Evolutionary conservation across 2,888 invertebrate genomes (phyloP), one percentile per base, ranked within the genome.

Genomic region (Stictocephala bisonia): DNA sequence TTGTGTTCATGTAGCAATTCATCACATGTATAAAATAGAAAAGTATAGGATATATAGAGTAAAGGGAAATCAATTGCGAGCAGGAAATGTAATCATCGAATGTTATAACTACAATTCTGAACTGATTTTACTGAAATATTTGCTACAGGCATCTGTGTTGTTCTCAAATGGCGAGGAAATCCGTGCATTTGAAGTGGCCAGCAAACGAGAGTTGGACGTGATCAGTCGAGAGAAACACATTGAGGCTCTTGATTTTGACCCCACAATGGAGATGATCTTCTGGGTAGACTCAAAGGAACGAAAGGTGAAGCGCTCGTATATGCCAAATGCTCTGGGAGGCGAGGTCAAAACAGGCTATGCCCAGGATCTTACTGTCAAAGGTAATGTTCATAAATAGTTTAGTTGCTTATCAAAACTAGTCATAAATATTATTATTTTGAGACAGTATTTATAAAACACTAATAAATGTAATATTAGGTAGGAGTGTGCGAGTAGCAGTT

Each of bases 281-380:
- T 99, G 99, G 97, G 95, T 96, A 0, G 98, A 99, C 83, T 93
- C 93, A 77, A 93, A 93, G 81, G 93, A 95, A 75, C 92, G 93
- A 82, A 93, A 93, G 1, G 95, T 98, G 78, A 95, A 95, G 83
- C 88, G 98, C 0, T 96, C 97, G 0, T 95, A 93, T 83, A 93
- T 97, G 90, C 89, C 96, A 1, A 90, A 93, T 78, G 94, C 93
- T 0, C 85, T 88, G 26, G 86, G 90, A 74, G 93, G 94, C 2
- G 87, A 91, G 81, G 94, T 90, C 1, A 91, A 93, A 85, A 90
- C 90, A 69, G 94, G 95, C 71, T 91, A 88, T 81, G 93, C 95
- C 0, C 97, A 97, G 83, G 94, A 96, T 83, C 86, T 97, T 29
- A 91, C 93, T 78, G 91, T 94, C 86, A 92, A 92, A 78, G 83